phyloP scores from a whole-genome alignment of 2,888 invertebrate genomes.

The Cryptocheilus praepositus region DNA sequence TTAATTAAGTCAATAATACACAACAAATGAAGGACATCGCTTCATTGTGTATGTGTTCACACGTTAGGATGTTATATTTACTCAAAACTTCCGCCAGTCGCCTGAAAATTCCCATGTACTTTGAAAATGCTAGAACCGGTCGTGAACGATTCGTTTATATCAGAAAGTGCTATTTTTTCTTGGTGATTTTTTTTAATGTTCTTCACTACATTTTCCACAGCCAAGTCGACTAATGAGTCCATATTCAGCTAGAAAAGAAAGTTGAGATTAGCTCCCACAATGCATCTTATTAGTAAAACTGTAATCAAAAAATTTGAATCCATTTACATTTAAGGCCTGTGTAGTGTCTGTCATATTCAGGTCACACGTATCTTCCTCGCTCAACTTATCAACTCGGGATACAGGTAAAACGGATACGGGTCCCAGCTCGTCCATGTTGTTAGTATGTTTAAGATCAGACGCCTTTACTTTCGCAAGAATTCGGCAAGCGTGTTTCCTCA shows the following conservation, averaged over 20 bases:
- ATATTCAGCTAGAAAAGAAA: conserved; percentile 38
- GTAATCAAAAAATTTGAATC: too few species aligned
- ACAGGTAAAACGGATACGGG: neutral
- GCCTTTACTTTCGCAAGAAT: conserved; percentile 2
- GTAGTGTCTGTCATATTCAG: too few species aligned
- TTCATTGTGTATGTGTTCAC: neutral
- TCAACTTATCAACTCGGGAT: too few species aligned
- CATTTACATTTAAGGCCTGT: too few species aligned
- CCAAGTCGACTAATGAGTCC: conserved; percentile 44
- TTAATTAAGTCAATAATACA: neutral
- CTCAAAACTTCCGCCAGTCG: conserved; percentile 46
- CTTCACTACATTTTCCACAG: conserved; percentile 28
- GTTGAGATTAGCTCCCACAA: neutral
- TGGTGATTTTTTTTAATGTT: conserved; percentile 32
- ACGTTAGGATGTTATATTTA: conserved; percentile 21
- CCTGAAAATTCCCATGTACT: conserved; percentile 41
- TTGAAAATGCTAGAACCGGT: conserved; percentile 39
- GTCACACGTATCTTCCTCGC: too few species aligned
- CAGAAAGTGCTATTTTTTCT: conserved; percentile 42
- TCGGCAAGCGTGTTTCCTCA: conserved; percentile 23
- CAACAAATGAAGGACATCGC: neutral
- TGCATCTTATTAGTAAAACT: too few species aligned
- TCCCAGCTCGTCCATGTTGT: neutral
- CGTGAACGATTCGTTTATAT: conserved; percentile 38
- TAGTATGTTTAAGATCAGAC: conserved; percentile 5